Evolutionary conservation across 2,888 invertebrate genomes (phyloP), one percentile per base, ranked within the genome.

Genomic region (Prosopocoilus inquinatus): DNA sequence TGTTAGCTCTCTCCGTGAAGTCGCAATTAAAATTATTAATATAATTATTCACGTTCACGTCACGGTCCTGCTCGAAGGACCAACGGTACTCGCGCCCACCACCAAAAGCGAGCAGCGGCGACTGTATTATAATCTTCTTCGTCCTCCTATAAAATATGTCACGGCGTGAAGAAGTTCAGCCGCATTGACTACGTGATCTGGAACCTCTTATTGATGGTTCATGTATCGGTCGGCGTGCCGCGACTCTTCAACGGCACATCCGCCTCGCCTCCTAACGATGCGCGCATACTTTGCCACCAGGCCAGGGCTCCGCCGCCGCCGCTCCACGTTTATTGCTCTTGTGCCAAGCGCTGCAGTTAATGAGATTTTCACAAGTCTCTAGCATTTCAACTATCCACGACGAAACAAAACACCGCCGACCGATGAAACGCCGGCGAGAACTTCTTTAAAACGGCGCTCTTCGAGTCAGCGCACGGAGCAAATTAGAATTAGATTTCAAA

Each of bases 151-250:
- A 50, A 50, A 50, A 55, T 55, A 50, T 50, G 47, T 41, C 47
- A 35, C 47, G 33, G 48, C 35, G 53, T 41, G 51, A 47, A 41
- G 48, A 48, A 53, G 35, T 53, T 41, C 47, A 48, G 53, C 57
- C 45, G 50, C 57, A 50, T 43, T 50, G 50, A 43, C 50, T 58
- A 58, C 58, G 58, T 54, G 58, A 58, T 57, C 57, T 46, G 53
- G 50, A 50, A 49, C 53, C 50, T 47, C 57, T 47, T 57, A 46
- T 53, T 48, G 53, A 53, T 34, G 53, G 47, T 47, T 53, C 44
- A 48, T 48, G 47, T 47, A 53, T 53, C 43, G 53, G 13, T 11
- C 53, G 53, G 47, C 53, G 53, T 53, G 53, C 53, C 43, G 46
- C 43, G 53, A 53, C 53, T 53, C 43, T 48, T 53, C 53, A 53